phyloP scores from a whole-genome alignment of 1,140 invertebrate species.

The Drosophila ironensis region DNA sequence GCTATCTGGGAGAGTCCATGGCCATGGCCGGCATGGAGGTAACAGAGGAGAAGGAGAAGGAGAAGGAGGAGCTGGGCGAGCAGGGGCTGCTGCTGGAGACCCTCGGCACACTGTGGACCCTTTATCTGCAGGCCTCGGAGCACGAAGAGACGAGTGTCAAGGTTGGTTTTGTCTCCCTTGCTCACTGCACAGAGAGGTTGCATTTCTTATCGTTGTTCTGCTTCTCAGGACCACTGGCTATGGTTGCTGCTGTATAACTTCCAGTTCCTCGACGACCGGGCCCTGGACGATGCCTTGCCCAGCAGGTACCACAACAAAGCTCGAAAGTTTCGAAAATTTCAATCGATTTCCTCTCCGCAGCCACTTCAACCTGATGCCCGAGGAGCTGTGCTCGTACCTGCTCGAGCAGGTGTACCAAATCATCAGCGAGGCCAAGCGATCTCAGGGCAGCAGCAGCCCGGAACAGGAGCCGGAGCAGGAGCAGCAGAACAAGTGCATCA shows the following conservation, averaged over 20 bases:
- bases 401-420: conserved; percentile 74
- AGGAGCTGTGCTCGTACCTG: conserved; percentile 69
- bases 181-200: no score
- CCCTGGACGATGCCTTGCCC: conserved; percentile 48
- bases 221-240: conserved; percentile 70
- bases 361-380: conserved; percentile 70
- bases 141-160: conserved; percentile 67
- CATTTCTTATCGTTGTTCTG: conserved; percentile 34
- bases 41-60: conserved; percentile 27
- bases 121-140: conserved; percentile 61
- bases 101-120: conserved; percentile 66
- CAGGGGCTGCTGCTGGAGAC: conserved; percentile 56
- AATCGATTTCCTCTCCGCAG: conserved; percentile 6
- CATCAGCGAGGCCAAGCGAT: conserved; percentile 68
- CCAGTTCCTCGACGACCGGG: conserved; percentile 58
- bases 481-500: conserved; percentile 56
- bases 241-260: conserved; percentile 71
- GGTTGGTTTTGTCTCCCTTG: conserved; percentile 48
- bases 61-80: no score
- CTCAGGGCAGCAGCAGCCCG: conserved; percentile 33
- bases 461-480: conserved; percentile 37
- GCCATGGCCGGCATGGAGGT: conserved; percentile 39
- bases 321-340: neutral
- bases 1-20: conserved; percentile 50
- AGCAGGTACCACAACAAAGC: conserved; percentile 41